These are phyloP conservation scores for Lasioglossum figueresi DNA, from an alignment of 2,888 invertebrate species.

Conservation along the genomic window DNA sequence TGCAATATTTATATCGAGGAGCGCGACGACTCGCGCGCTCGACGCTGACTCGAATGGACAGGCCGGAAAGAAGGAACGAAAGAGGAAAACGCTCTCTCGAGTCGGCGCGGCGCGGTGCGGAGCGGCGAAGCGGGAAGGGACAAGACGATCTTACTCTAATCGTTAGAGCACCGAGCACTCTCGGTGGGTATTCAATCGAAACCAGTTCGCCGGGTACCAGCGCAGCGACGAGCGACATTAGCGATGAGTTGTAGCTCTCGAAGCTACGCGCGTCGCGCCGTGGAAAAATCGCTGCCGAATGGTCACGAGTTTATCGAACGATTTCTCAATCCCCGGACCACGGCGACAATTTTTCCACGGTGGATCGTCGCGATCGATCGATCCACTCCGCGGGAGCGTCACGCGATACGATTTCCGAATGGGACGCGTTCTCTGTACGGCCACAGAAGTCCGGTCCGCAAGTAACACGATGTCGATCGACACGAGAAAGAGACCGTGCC, in stretches of 20 bases:
- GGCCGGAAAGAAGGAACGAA: constrained; percentile 10
- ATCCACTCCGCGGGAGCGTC: constrained; percentile 29
- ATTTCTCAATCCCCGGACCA: background rate
- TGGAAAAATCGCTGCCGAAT: constrained; percentile 59
- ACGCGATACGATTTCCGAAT: constrained; percentile 41
- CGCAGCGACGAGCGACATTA: constrained; percentile 57
- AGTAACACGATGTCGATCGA: background rate
- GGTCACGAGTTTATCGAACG: constrained; percentile 48
- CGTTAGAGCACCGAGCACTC: constrained; percentile 41
- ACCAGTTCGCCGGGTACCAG: constrained; percentile 59
- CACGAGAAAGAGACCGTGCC: background rate
- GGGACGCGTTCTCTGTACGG: background rate
- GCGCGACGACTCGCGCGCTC: constrained; percentile 30
- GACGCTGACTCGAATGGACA: constrained; percentile 16
- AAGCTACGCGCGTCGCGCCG: background rate
- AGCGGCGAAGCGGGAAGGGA: constrained; percentile 12
- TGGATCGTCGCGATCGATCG: background rate
- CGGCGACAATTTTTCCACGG: constrained; percentile 27
- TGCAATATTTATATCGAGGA: constrained; percentile 65
- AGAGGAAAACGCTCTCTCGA: background rate
- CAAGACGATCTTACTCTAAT: constrained; percentile 52
- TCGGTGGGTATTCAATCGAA: constrained; percentile 60
- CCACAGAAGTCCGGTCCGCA: background rate
- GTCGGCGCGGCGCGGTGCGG: background rate
- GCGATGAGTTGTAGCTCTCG: constrained; percentile 63